phyloP scores from a whole-genome alignment of 2,113 vertebrate species.

The Oriolus oriolus region DNA sequence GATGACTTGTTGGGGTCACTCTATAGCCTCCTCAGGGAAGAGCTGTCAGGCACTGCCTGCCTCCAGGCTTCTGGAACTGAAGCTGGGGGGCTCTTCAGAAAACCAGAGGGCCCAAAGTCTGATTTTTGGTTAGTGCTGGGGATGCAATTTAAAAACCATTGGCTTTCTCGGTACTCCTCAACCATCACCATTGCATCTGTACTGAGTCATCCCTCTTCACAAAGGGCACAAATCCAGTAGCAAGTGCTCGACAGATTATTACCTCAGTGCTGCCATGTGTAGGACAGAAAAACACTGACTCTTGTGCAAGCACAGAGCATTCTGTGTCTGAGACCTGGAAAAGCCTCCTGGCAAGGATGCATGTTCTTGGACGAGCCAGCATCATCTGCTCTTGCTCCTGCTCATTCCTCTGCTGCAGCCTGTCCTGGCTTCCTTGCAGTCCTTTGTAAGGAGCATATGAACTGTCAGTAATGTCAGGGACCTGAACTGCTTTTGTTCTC shows the following conservation, averaged over 20 bases:
- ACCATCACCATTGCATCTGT: neutral
- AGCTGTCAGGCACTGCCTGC: neutral
- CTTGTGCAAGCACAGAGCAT: neutral
- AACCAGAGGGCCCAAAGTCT: neutral
- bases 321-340: neutral
- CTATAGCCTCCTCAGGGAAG: neutral
- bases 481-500: neutral
- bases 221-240: neutral
- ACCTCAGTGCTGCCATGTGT: neutral
- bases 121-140: neutral
- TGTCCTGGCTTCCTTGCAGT: neutral
- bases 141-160: neutral
- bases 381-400: neutral
- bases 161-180: neutral
- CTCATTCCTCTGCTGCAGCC: neutral
- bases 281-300: neutral
- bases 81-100: neutral
- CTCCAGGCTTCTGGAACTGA: neutral
- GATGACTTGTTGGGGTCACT: neutral
- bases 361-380: neutral
- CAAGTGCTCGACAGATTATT: neutral
- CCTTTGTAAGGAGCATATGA: neutral
- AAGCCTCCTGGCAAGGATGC: neutral
- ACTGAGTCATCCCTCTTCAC: neutral
- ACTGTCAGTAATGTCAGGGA: neutral